Conservation (phyloP, 2,113 vertebrate genomes). For the Xiphophorus maculatus region DNA sequence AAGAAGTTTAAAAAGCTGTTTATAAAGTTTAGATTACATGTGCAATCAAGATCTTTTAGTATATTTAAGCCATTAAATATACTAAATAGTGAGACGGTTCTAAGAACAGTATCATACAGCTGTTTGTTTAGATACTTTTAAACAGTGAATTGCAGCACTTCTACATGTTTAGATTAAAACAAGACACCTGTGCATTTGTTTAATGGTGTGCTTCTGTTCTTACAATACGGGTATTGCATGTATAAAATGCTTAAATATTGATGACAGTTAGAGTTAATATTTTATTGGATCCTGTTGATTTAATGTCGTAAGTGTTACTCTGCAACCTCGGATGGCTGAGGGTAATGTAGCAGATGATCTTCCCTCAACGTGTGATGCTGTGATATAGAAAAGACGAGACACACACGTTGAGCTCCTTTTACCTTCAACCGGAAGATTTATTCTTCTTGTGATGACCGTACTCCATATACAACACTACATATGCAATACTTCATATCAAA, state of each 20-base stretch:
- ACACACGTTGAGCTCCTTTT: too few relatives aligned
- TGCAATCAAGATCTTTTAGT: not conserved
- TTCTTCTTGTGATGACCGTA: too few relatives aligned
- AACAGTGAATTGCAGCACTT: not conserved
- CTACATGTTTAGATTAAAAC: not conserved
- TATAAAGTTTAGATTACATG: too few relatives aligned
- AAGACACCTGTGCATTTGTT: not conserved
- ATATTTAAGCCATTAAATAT: not conserved
- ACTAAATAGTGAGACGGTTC: not conserved
- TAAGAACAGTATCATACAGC: not conserved
- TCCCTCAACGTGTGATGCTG: too few relatives aligned
- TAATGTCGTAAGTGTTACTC: constrained; percentile 34
- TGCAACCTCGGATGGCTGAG: too few relatives aligned
- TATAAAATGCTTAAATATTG: constrained; percentile 55
- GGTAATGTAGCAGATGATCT: too few relatives aligned
- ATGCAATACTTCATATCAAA: too few relatives aligned
- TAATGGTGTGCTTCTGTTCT: constrained; percentile 20
- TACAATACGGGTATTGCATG: constrained; percentile 22
- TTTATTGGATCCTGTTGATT: constrained; percentile 48
- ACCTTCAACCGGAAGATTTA: too few relatives aligned
- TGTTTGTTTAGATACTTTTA: not conserved
- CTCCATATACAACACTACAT: too few relatives aligned
- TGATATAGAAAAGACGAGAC: too few relatives aligned
- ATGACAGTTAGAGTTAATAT: constrained; percentile 60
- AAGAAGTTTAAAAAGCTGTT: too few relatives aligned